A percentile compares a stretch with the other conserved stretches of the same genome.
These are phyloP conservation scores for Neodiprion fabricii DNA, from an alignment of 1,140 invertebrate genomes.

Conservation along the genomic window DNA sequence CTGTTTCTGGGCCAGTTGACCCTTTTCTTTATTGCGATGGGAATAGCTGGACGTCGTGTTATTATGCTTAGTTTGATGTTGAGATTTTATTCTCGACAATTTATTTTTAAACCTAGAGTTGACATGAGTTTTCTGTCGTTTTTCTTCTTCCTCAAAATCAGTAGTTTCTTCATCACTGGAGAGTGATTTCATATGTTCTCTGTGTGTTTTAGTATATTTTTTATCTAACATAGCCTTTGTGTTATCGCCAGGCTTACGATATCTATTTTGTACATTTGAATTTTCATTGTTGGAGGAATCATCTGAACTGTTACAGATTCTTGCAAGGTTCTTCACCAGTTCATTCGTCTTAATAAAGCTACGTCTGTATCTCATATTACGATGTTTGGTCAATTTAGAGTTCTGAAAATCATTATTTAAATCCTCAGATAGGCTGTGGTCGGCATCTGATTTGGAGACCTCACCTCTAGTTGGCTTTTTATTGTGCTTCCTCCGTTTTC, in stretches of 20 bases:
- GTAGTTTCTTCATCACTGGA: not conserved
- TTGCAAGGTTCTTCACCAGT: too few relatives aligned
- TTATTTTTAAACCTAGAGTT: too few relatives aligned
- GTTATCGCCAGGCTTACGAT: not conserved
- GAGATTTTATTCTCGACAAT: not conserved
- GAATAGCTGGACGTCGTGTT: not conserved
- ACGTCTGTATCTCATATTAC: not conserved
- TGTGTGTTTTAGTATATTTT: not conserved
- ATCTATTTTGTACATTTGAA: not conserved
- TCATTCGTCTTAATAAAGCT: not conserved
- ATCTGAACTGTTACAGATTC: not conserved
- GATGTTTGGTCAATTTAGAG: not conserved
- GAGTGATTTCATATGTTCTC: not conserved
- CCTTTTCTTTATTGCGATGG: not conserved
- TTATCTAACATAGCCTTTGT: not conserved
- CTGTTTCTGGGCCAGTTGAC: too few relatives aligned
- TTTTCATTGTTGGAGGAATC: not conserved
- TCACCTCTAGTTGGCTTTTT: not conserved
- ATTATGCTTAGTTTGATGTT: not conserved
- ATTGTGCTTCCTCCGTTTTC: slow-evolving; percentile 1
- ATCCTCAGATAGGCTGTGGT: not conserved
- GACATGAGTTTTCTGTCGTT: too few relatives aligned
- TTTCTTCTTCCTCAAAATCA: too few relatives aligned
- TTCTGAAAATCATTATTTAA: not conserved
- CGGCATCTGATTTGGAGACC: not conserved